phyloP scores from a whole-genome alignment of 1,140 invertebrate species.

The Spodoptera litura region DNA sequence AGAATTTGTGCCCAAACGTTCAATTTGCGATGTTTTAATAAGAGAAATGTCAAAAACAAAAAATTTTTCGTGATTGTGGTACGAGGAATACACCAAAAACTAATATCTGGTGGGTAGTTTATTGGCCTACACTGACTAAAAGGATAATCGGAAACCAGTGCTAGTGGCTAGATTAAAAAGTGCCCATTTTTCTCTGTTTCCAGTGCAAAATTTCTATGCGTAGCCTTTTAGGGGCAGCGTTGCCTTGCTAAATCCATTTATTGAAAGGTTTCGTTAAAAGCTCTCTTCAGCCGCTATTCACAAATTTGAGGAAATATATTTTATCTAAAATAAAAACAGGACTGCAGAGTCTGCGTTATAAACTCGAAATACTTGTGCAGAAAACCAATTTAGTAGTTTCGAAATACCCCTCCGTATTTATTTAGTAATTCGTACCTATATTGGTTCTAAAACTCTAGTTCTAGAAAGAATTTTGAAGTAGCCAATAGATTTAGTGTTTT shows the following conservation, averaged over 20 bases:
- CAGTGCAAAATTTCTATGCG: conserved; percentile 9
- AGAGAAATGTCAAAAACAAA: not conserved
- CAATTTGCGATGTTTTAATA: not conserved
- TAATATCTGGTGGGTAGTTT: conserved; percentile 19
- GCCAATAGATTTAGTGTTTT: too few species aligned
- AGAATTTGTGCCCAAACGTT: too few species aligned
- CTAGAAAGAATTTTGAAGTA: too few species aligned
- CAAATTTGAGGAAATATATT: too few species aligned
- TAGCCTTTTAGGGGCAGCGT: not conserved
- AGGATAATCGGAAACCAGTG: conserved; percentile 25
- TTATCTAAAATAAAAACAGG: too few species aligned
- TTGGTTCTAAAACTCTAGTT: too few species aligned
- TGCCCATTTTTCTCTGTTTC: conserved; percentile 6
- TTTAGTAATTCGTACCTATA: too few species aligned
- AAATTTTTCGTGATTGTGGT: not conserved
- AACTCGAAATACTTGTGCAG: too few species aligned
- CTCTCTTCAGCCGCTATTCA: not conserved
- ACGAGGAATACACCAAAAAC: conserved; percentile 1
- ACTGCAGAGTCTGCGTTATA: too few species aligned
- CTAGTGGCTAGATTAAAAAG: conserved; percentile 32
- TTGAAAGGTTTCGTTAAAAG: conserved; percentile 23
- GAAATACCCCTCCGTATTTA: too few species aligned
- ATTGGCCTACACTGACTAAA: conserved; percentile 20
- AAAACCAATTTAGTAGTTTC: too few species aligned
- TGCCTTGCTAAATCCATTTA: conserved; percentile 9